Percentiles rank a stretch among this genome's conserved stretches.
phyloP scores from a whole-genome alignment of 2,888 invertebrate species.

The Bedellia somnulentella region DNA sequence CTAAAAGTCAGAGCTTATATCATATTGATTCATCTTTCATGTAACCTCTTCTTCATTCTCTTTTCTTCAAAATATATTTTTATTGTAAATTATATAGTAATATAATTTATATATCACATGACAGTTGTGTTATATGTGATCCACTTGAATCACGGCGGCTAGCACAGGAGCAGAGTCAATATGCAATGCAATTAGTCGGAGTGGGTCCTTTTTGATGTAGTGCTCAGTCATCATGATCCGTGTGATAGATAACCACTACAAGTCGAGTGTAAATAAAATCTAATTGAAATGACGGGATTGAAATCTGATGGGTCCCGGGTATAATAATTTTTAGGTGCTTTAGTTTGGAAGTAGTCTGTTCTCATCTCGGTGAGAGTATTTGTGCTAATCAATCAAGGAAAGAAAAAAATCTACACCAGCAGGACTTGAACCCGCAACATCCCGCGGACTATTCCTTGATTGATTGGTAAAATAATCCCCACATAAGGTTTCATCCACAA shows the following conservation, averaged over 20 bases:
- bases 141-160: constrained; percentile 12
- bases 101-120: not conserved
- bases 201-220: constrained; percentile 59
- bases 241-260: not conserved
- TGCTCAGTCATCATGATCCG: constrained; percentile 16
- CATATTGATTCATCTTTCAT: not conserved
- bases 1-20: not conserved
- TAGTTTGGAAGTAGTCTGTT: not conserved
- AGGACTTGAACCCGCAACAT: not conserved
- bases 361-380: not conserved
- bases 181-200: constrained; percentile 57
- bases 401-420: no score
- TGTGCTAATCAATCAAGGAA: no score
- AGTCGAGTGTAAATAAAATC: not conserved
- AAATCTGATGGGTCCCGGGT: not conserved
- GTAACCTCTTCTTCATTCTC: not conserved
- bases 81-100: not conserved
- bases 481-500: no score
- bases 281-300: not conserved
- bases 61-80: not conserved
- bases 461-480: no score
- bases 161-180: constrained; percentile 35
- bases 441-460: no score
- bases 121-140: not conserved
- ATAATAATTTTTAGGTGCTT: not conserved